Evolutionary conservation across 2,797 vertebrate genomes (phyloP), one percentile per base, ranked within the genome.

Genomic region (Chaunax sp.): DNA sequence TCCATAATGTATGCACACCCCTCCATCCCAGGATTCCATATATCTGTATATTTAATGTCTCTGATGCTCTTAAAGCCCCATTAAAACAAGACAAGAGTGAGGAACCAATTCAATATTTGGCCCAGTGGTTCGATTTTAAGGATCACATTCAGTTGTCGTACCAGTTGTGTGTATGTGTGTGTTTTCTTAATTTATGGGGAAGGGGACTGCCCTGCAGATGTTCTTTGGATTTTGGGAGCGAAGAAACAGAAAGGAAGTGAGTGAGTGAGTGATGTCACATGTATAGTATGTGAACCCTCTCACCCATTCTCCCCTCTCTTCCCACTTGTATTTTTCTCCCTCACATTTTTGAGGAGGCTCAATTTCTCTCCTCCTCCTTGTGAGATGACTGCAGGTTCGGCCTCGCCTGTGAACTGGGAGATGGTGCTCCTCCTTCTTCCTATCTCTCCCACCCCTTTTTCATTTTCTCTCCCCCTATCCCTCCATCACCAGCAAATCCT

Each of bases 211-310:
- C 79, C 68, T 62, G 72, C 90, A 93, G 89, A 92, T 93, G 90
- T 92, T 87, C 45, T 78, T 49, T 23, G 62, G 72, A 64, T 85
- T 82, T 64, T 23, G 67, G 69, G 33, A 75, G 51, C 59, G 72
- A 65, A 23, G 23, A 69, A 35, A 45, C 45, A 61, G 65, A 52
- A 45, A 71, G 70, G 64, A 61, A 79, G 72, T 64, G 60, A 79
- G 69, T 64, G 60, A 79, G 69, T 8, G 62, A 77, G 77, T 93
- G 92, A 94, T 93, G 89, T 94, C 92, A 94, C 89, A 61, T 77
- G 80, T 82, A 83, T 75, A 91, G 85, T 92, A 94, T 94, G 92
- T 89, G 77, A 72, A 22, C 69, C 59, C 68, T 63, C 38, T 45
- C 15, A 30, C 19, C 57, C 64, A 60, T 30, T 62, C 41, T 23